Evolutionary conservation across 1,140 invertebrate genomes (phyloP), one percentile per base, ranked within the genome.

Genomic region (Drosophila sturtevanti): DNA sequence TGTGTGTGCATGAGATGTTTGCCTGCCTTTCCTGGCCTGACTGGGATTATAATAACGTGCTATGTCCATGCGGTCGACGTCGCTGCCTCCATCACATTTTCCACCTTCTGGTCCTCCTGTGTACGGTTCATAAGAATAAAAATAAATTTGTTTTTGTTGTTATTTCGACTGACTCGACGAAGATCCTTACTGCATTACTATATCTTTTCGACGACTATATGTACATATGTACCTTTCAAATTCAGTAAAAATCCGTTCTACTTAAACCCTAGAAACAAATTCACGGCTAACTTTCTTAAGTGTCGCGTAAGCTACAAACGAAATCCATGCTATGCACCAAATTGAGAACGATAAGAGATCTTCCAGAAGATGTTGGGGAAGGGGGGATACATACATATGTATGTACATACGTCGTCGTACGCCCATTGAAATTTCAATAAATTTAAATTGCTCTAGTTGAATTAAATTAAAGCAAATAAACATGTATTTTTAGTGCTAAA

Each of bases 21-120:
- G 55, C 31, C 64, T 60, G 68, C 9, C 68, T 72, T 63, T 27
- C 18, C 14, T n/a, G 14, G 41, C 31, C 22, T 63, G 52, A 77
- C 74, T 79, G 84, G 41, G 84, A 89, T 87, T 87, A 87, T 89
- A 87, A 87, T 89, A 87, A 80, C 84, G 72, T 81, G 74, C 74
- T 71, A 69, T 64, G 73, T 65, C 70, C 65, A 55, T 69, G 64
- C 16, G 12, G 31, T 24, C 63, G 35, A 22, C 73, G 64, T 68
- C 81, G 73, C 78, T 82, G 75, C 75, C 10, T 48, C 41, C 41
- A 9, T 86, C 70, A 51, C 82, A 87, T 86, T 86, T 79, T 87
- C 82, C 82, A 86, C 82, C 82, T 86, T 79, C 66, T 31, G 27
- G 27, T 4, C 27, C 27, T 31, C 3, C n/a, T n/a, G n/a, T 75